Percentiles rank a stretch among this genome's conserved stretches.
Evolutionary conservation across 2,113 vertebrate genomes (phyloP).

Genomic region (Megatriorchis doriae): DNA sequence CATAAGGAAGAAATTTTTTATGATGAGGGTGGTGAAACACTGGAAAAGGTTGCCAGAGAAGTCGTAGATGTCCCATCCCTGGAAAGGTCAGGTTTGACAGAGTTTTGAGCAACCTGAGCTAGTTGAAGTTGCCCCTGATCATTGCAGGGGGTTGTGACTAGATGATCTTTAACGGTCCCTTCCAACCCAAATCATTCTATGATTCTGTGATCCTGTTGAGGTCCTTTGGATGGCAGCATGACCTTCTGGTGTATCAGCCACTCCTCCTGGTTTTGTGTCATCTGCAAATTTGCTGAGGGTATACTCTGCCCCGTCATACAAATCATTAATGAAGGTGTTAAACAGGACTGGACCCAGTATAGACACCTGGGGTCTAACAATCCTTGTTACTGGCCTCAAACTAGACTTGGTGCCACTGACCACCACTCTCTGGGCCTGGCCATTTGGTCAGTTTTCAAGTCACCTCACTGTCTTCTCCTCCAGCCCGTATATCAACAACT

Average conservation of each 20-base stretch:
- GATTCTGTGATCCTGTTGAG: not conserved
- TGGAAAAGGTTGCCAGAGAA: not conserved
- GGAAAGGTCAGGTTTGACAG: not conserved
- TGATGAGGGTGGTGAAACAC: not conserved
- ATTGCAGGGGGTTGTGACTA: not conserved
- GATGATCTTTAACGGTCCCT: not conserved
- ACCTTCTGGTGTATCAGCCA: not conserved
- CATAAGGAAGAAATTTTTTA: not conserved
- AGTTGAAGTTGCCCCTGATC: not conserved
- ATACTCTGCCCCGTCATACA: not conserved
- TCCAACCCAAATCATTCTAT: not conserved
- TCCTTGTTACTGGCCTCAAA: not conserved
- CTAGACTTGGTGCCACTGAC: accelerated
- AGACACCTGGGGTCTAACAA: not conserved
- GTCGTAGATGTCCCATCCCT: not conserved
- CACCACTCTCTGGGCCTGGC: not conserved
- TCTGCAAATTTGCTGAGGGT: not conserved
- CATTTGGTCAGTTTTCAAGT: not conserved
- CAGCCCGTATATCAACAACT: not conserved
- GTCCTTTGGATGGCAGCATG: not conserved
- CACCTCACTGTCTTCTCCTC: not conserved
- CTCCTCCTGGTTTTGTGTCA: not conserved
- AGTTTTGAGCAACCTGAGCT: not conserved
- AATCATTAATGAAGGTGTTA: not conserved
- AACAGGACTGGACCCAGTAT: not conserved